These are phyloP conservation scores for Macroteleia sp. DNA, from an alignment of 2,888 invertebrate genomes.

Conservation along the genomic window DNA sequence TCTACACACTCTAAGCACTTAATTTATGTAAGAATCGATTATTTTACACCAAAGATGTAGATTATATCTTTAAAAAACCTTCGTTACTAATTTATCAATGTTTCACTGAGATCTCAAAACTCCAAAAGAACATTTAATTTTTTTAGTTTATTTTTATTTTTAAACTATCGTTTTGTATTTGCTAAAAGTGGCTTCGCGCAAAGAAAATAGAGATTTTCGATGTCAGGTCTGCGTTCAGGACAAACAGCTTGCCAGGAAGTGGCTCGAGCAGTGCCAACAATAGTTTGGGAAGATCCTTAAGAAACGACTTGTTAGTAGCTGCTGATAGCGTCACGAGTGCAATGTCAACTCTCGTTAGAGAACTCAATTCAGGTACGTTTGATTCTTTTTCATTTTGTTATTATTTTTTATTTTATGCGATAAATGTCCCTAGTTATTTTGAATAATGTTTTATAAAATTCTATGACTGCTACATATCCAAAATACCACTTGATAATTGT, in stretches of 20 bases:
- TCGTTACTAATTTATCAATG: too few relatives aligned
- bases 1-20: too few relatives aligned
- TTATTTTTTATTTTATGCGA: constrained; percentile 10
- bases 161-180: constrained; percentile 68
- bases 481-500: too few relatives aligned
- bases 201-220: constrained; percentile 83
- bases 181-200: constrained; percentile 77
- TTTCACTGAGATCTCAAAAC: constrained; percentile 25
- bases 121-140: constrained; percentile 19
- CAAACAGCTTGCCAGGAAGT: constrained; percentile 83
- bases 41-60: too few relatives aligned
- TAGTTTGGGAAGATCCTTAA: constrained; percentile 87
- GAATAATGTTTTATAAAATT: constrained; percentile 19
- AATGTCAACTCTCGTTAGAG: constrained; percentile 98
- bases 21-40: too few relatives aligned
- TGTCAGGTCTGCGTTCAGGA: constrained; percentile 84
- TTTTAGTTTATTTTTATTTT: constrained; percentile 51
- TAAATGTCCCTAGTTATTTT: constrained; percentile 35
- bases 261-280: constrained; percentile 82
- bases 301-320: too few relatives aligned
- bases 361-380: constrained; percentile 93
- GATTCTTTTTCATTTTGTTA: background rate
- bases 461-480: too few relatives aligned
- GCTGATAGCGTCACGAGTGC: constrained; percentile 98
- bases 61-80: too few relatives aligned